Base-by-base conservation (phyloP, 2,888 invertebrate species). In the Pachliopta kotzebuea region DNA sequence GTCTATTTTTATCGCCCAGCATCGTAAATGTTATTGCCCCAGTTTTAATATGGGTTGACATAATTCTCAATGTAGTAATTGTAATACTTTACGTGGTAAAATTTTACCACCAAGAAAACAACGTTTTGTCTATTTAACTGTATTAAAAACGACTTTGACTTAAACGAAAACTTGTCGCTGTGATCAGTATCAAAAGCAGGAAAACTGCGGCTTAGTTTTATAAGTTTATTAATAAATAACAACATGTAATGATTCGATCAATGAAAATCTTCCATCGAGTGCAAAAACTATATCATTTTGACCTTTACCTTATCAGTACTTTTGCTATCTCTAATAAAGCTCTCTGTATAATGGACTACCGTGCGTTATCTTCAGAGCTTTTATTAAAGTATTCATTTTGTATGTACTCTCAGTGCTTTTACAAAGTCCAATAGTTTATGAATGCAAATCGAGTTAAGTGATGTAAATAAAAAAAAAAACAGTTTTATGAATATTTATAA, bases 261-360 rank as follows among this genome's bases (percentile, higher is more conserved):
- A 60, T 60, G 21, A 54, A 60, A 53, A 54, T 37, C 42, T 23
- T 31, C 42, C 53, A 42, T 45, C 29, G 31, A 53, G 42, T 53
- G 26, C 52, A 45, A 17, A 24, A 21, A 24, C 21, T 21, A 18
- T 67, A 66, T 49, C 63, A 31, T 56, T 37, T 56, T 37, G 56
- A 69, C 68, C 68, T 68, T 69, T 61, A 65, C 37, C 53, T 21
- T 67, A 70, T 70, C 67, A 56, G 68, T 66, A 54, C 58, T 71
- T 68, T 62, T 64, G 68, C 62, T 73, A 75, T 74, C 74, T 72
- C 56, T 72, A 90, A 86, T 80, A 88, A 87, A 81, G 85, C 90
- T 90, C 90, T 90, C 78, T 89, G 78, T 73, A 72, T 88, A 90
- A 90, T 90, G 88, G 84, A 86, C 81, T 84, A 81, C 83, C 75